Base-by-base conservation (phyloP, 2,797 vertebrate genomes). In the Notolabrus celidotus region DNA sequence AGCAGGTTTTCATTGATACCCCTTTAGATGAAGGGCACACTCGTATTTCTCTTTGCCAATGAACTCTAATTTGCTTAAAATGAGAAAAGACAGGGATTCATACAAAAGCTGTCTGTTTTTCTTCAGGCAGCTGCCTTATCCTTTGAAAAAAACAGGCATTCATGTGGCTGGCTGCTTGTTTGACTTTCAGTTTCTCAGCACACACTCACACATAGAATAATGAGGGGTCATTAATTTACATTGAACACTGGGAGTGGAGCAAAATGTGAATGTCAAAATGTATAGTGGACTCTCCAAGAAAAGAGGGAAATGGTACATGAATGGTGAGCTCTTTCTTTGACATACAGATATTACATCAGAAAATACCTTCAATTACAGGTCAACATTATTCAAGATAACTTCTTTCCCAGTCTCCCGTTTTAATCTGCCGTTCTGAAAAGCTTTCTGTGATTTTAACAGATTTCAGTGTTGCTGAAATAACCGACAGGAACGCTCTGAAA, bases 61-160 rank as follows among this genome's bases (percentile, higher is more conserved):
- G 92, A 94, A 95, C 94, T 95, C 94, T 95, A 96, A 97, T 97
- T 97, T 97, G 92, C 95, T 96, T 97, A 95, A 95, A 96, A 98
- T 96, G 95, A 97, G 94, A 94, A 94, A 93, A 96, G 96, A 95
- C 95, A 94, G 96, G 92, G 94, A 94, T 94, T 96, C 94, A 94
- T 94, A 97, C 95, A 97, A 97, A 97, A 96, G 95, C 93, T 92
- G 95, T 92, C 96, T 94, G 95, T 94, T 96, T 95, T 95, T 93
- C 92, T 93, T 95, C 95, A 92, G 93, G 93, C 94, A 90, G 92
- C 88, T 86, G 94, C 92, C 92, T 90, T 90, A 89, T 94, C 90
- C 86, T 91, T 94, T 95, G 93, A 96, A 95, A 96, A 47, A 94
- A 95, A 93, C 93, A 92, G 91, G 92, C 95, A 96, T 96, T 96